Conservation (phyloP, 2,888 invertebrate species). For the Metopia argyrocephala region DNA sequence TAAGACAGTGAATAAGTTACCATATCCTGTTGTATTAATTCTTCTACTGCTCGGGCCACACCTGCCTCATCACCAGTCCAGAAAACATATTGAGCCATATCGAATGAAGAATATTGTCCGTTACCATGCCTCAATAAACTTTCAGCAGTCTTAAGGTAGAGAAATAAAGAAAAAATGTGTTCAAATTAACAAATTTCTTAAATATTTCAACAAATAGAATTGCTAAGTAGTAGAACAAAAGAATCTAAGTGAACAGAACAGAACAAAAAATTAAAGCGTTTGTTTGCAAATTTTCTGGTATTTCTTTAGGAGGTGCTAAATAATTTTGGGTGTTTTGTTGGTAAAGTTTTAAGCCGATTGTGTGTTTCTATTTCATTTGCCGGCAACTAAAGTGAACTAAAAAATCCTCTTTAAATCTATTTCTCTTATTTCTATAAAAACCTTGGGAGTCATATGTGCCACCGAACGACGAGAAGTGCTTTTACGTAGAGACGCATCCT, state of each 20-base stretch:
- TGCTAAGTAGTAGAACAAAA: background rate
- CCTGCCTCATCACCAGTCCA: conserved; percentile 90
- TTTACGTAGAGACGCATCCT: conserved; percentile 74
- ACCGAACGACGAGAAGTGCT: conserved; percentile 66
- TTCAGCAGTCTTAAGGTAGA: conserved; percentile 78
- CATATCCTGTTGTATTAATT: conserved; percentile 87
- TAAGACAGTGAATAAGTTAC: no score
- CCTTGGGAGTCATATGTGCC: conserved; percentile 74
- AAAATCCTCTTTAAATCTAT: conserved; percentile 52
- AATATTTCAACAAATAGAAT: background rate
- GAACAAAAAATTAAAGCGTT: conserved; percentile 25
- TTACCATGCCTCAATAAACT: conserved; percentile 79
- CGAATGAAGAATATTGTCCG: conserved; percentile 86
- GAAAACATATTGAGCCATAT: conserved; percentile 90
- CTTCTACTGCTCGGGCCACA: conserved; percentile 87
- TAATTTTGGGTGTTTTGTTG: conserved; percentile 53
- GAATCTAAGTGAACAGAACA: background rate
- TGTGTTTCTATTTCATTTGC: conserved; percentile 50
- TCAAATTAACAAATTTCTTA: background rate
- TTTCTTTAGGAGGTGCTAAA: conserved; percentile 41
- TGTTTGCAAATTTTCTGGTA: conserved; percentile 3
- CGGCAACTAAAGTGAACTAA: conserved; percentile 52
- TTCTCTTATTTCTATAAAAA: conserved; percentile 69
- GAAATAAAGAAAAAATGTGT: background rate
- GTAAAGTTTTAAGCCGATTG: conserved; percentile 53